These are phyloP conservation scores for Rallus crepitans DNA, from an alignment of 2,797 vertebrate genomes.

Conservation along the genomic window DNA sequence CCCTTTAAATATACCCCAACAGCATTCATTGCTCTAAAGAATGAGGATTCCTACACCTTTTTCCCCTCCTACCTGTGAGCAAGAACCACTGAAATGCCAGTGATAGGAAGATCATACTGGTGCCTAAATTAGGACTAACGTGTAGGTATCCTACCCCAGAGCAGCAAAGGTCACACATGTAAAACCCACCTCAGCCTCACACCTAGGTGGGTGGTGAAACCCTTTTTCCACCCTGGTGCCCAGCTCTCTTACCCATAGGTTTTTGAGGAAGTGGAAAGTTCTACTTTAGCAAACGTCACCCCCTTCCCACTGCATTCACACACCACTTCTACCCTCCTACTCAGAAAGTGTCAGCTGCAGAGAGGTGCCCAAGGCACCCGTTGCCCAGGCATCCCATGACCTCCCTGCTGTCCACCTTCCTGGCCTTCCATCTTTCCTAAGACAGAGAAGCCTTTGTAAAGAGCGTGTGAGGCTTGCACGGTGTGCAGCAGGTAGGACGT, in stretches of 20 bases:
- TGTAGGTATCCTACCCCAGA: neutral
- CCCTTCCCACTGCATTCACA: neutral
- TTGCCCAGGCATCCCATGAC: accelerated
- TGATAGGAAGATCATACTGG: neutral
- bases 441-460: neutral
- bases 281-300: neutral
- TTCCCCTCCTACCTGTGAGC: neutral
- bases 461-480: accelerated
- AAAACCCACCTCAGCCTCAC: neutral
- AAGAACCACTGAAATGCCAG: neutral
- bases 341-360: neutral
- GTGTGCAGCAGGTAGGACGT: neutral
- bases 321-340: neutral
- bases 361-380: accelerated
- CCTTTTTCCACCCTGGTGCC: neutral
- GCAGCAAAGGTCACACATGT: neutral
- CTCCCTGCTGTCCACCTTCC: neutral
- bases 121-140: neutral
- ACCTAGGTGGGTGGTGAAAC: neutral
- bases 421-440: neutral
- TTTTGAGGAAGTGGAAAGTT: constrained; percentile 16
- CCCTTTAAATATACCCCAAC: neutral
- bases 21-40: neutral
- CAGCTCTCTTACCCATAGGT: accelerated
- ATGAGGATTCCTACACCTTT: neutral